Evolutionary conservation across 2,113 vertebrate genomes (phyloP).

Genomic region (Gopherus flavomarginatus): DNA sequence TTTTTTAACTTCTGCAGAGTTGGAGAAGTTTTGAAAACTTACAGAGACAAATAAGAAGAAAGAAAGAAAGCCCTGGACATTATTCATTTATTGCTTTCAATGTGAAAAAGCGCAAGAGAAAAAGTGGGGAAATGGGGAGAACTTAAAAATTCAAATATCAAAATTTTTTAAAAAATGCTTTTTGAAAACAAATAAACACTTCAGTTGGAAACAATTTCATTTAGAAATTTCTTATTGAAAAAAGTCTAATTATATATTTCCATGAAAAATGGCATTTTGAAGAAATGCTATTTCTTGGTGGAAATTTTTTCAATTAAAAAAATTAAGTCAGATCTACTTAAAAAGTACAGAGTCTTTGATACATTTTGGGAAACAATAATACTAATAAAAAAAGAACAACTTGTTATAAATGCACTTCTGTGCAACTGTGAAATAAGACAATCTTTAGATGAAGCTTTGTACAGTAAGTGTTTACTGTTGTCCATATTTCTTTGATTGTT

Average conservation of each 20-base stretch:
- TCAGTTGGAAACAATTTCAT: neutral
- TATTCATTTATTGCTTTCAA: neutral
- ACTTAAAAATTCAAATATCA: neutral
- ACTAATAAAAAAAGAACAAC: neutral
- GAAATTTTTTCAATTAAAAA: neutral
- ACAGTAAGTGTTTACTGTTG: neutral
- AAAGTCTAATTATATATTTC: neutral
- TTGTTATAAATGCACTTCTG: neutral
- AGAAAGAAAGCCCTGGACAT: neutral
- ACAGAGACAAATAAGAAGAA: neutral
- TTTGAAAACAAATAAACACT: neutral
- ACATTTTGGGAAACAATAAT: neutral
- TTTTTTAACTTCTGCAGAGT: neutral
- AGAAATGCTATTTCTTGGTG: neutral
- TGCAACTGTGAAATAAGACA: neutral
- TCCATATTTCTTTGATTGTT: neutral
- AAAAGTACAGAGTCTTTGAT: neutral
- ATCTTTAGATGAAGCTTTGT: neutral
- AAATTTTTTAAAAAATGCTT: neutral
- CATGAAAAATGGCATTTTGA: neutral
- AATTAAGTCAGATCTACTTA: neutral
- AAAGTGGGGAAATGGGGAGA: neutral
- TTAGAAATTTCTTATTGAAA: neutral
- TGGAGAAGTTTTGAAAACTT: neutral
- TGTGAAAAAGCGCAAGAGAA: neutral